Evolutionary conservation across 30 jellyfish, hydroid and myxozoan genomes (phyloP), one percentile per base, ranked within the genome.

Genomic region (Aurelia aurita complex sp. Pacific): DNA sequence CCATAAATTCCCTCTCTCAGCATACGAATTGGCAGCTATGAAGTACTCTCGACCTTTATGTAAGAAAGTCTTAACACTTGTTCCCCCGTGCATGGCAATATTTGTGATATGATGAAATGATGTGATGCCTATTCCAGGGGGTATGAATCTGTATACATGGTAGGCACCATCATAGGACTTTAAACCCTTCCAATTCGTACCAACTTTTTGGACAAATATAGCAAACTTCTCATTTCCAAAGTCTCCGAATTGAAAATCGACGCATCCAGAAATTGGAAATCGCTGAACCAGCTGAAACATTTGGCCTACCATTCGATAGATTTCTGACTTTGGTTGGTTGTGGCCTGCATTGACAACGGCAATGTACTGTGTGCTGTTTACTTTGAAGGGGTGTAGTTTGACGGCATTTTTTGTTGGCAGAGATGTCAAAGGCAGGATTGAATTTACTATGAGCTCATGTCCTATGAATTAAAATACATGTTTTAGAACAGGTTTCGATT

Each of bases 281-380:
- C 59, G 64, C 73, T 87, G 97, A 33, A 72, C 46, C 72, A 61
- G 33, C 4, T 51, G 74, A 74, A 93, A 93, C 13, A 61, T 63
- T 10, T 77, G 42, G 54, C 69, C 80, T 6, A 50, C 64, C 79
- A 85, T 1, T 19, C 53, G 83, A 69, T 72, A 85, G 6, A 93
- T 86, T 19, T 88, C 75, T 33, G 98, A 85, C 14, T 53, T 33
- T 7, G 96, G 61, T 10, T 19, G 61, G 34, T 38, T 68, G 7
- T 73, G 29, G 19, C 88, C 96, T 16, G 50, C 77, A 69, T 87
- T 93, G 15, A 87, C 98, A 19, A 88, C 98, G 17, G 98, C 97
- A 9, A 93, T 51, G 80, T 93, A 81, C 67, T 75, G 89, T 43
- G 71, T 36, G 88, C 76, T 62, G n/a, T 69, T 79, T 4, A 88